Percentiles rank a stretch among this genome's conserved stretches.
phyloP scores from a whole-genome alignment of 2,113 vertebrate species.

The Sula dactylatra region DNA sequence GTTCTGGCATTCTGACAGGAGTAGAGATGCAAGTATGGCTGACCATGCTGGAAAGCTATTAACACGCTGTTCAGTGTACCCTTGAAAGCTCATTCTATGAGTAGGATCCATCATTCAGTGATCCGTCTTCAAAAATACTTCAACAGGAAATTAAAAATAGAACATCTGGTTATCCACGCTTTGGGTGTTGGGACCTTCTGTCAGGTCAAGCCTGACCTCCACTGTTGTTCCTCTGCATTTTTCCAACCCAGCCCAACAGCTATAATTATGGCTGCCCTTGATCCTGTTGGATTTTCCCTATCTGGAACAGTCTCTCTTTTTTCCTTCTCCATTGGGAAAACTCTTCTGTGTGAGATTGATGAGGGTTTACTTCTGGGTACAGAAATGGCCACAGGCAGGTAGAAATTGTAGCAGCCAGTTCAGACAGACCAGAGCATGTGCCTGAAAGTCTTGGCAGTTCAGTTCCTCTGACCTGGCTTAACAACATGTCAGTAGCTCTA shows the following conservation, averaged over 20 bases:
- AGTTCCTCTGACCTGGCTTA: neutral
- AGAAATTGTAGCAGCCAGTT: neutral
- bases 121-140: neutral
- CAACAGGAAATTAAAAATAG: neutral
- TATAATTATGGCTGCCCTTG: neutral
- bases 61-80: too few species aligned
- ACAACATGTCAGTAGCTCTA: neutral
- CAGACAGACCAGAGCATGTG: neutral
- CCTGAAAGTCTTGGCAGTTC: neutral
- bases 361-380: neutral
- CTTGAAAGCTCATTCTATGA: neutral
- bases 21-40: neutral
- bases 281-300: neutral
- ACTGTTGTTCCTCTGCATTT: neutral
- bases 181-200: neutral
- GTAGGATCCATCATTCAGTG: neutral
- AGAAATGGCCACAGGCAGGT: neutral
- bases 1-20: neutral
- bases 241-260: neutral
- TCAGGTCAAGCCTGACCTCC: neutral
- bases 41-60: neutral
- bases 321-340: neutral
- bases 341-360: neutral
- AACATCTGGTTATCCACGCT: neutral
- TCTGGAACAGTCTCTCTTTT: neutral